Percentiles rank a stretch among this genome's conserved stretches.
Evolutionary conservation across 2,888 invertebrate species (phyloP).

Genomic region (Copidosoma aretas): DNA sequence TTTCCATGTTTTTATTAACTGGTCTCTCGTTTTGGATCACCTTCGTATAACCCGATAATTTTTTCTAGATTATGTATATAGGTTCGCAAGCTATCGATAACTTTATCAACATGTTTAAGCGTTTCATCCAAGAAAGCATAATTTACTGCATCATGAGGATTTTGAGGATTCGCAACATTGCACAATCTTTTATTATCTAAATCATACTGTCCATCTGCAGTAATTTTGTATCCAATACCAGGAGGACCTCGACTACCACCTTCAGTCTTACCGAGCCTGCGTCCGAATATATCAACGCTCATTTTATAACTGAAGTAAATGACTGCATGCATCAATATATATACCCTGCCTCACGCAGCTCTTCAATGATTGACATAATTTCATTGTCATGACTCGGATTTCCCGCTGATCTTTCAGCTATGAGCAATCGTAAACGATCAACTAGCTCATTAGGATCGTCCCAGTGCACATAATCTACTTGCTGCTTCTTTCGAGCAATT

Average conservation of each 20-base stretch:
- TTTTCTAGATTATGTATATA: too few species aligned
- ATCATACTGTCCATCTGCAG: conserved; percentile 32
- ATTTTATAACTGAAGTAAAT: conserved; percentile 5
- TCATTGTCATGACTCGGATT: not conserved
- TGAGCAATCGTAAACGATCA: not conserved
- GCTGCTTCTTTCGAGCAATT: not conserved
- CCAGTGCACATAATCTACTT: not conserved
- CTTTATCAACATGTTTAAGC: too few species aligned
- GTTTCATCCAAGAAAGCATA: too few species aligned
- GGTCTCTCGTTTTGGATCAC: too few species aligned
- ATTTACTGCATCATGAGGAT: too few species aligned
- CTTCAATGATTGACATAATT: not conserved
- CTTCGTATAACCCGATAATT: too few species aligned
- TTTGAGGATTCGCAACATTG: conserved; percentile 26
- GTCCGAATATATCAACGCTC: conserved; percentile 1
- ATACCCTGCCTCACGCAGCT: not conserved
- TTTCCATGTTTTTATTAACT: too few species aligned
- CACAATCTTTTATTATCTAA: conserved; percentile 30
- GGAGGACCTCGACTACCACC: conserved; percentile 2
- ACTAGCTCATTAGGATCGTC: too few species aligned
- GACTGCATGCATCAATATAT: not conserved
- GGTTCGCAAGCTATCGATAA: too few species aligned
- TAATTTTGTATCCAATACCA: conserved; percentile 12
- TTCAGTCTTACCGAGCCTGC: not conserved
- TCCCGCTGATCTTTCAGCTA: not conserved